These are phyloP conservation scores for Lasioglossum vierecki DNA, from an alignment of 2,888 invertebrate genomes.

Conservation along the genomic window DNA sequence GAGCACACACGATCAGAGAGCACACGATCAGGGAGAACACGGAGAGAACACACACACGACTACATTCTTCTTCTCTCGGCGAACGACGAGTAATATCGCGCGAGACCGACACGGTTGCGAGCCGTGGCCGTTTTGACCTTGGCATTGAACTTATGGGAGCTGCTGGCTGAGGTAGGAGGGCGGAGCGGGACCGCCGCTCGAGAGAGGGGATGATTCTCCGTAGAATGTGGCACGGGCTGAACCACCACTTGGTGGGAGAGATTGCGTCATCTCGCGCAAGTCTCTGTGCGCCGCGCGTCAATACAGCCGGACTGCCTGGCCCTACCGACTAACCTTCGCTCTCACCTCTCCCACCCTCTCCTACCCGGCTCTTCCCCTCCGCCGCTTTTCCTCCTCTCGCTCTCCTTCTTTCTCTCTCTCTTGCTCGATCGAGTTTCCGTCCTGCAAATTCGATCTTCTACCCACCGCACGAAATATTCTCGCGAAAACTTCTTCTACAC, in stretches of 20 bases:
- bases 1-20: not conserved
- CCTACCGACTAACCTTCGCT: constrained; percentile 78
- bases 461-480: not conserved
- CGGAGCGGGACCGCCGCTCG: constrained; percentile 48
- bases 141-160: constrained; percentile 83
- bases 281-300: constrained; percentile 80
- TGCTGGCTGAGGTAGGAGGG: constrained; percentile 63
- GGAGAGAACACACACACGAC: constrained; percentile 44
- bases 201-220: constrained; percentile 30
- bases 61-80: constrained; percentile 64
- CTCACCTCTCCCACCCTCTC: constrained; percentile 53
- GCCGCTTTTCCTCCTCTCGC: not conserved
- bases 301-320: constrained; percentile 78
- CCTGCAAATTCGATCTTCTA: not conserved
- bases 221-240: constrained; percentile 50
- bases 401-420: not conserved
- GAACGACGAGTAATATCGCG: constrained; percentile 74
- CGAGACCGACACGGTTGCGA: constrained; percentile 77
- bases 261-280: constrained; percentile 82
- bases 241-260: constrained; percentile 46
- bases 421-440: not conserved
- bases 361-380: not conserved
- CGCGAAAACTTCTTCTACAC: not conserved
- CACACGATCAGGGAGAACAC: constrained; percentile 6
- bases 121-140: constrained; percentile 82